A percentile compares a stretch with the other conserved stretches of the same genome.
These are phyloP conservation scores for Mechanitis mazaeus DNA, from an alignment of 2,888 invertebrate genomes.

Conservation along the genomic window DNA sequence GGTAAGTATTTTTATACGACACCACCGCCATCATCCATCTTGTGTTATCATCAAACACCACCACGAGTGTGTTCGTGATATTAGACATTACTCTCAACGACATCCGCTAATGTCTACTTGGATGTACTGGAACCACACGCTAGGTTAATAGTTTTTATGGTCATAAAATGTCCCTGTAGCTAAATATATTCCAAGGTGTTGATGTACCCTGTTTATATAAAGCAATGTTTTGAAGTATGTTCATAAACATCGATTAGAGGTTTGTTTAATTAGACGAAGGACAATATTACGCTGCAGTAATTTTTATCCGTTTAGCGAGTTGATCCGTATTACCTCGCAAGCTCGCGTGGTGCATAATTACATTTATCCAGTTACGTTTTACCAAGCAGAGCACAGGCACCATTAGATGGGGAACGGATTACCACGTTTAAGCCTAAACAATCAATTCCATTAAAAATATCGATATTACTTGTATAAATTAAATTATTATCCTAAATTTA, in stretches of 20 bases:
- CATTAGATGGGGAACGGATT: slow-evolving; percentile 10
- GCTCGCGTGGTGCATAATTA: not conserved
- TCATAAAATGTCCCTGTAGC: not conserved
- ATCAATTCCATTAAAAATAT: not conserved
- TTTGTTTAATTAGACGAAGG: not conserved
- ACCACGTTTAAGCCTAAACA: not conserved
- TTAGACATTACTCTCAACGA: too few species aligned
- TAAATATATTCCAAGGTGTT: not conserved
- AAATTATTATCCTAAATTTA: too few species aligned
- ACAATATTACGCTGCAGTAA: slow-evolving; percentile 1
- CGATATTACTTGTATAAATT: too few species aligned
- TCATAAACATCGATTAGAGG: too few species aligned
- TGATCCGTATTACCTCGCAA: not conserved
- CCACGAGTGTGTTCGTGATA: too few species aligned
- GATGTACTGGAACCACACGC: too few species aligned
- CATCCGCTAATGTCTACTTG: too few species aligned
- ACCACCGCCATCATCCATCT: too few species aligned
- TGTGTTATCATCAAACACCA: too few species aligned
- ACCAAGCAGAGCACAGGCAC: slow-evolving; percentile 5
- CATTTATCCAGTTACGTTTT: slow-evolving; percentile 10
- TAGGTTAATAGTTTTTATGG: not conserved
- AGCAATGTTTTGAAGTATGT: too few species aligned
- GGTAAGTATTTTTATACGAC: slow-evolving; percentile 38
- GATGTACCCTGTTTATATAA: too few species aligned
- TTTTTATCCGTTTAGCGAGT: slow-evolving; percentile 5